Percentiles rank a stretch among this genome's conserved stretches.
phyloP scores from a whole-genome alignment of 2,113 vertebrate genomes.

The Vombatus ursinus region DNA sequence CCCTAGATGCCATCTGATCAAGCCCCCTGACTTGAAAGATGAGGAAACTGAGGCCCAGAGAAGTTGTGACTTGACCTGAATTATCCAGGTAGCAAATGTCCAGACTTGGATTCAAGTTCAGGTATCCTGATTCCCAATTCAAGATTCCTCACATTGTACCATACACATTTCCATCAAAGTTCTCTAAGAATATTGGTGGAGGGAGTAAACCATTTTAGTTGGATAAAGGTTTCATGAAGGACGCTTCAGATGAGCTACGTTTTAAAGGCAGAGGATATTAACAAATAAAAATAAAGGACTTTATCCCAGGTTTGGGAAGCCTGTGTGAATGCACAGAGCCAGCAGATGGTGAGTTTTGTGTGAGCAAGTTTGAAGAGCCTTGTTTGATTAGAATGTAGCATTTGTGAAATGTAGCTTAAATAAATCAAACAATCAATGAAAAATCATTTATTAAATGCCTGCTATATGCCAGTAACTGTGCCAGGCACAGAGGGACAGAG shows the following conservation, averaged over 20 bases:
- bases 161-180: neutral
- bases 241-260: rapidly evolving
- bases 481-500: neutral
- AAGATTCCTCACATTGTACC: neutral
- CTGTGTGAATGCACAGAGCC: neutral
- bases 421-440: neutral
- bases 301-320: neutral
- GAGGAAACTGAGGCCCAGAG: neutral
- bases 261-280: neutral
- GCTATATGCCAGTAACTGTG: neutral
- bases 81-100: neutral
- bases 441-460: neutral
- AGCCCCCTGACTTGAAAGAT: neutral
- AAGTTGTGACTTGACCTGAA: neutral
- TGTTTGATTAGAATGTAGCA: neutral
- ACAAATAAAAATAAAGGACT: neutral
- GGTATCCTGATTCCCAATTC: neutral
- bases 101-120: neutral
- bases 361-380: neutral
- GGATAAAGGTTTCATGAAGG: neutral
- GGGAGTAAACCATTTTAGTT: neutral
- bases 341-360: neutral
- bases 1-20: neutral
- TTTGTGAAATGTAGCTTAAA: neutral
- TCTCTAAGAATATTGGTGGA: neutral